phyloP scores from a whole-genome alignment of 2,797 vertebrate species.

The Yasuhikotakia modesta region DNA sequence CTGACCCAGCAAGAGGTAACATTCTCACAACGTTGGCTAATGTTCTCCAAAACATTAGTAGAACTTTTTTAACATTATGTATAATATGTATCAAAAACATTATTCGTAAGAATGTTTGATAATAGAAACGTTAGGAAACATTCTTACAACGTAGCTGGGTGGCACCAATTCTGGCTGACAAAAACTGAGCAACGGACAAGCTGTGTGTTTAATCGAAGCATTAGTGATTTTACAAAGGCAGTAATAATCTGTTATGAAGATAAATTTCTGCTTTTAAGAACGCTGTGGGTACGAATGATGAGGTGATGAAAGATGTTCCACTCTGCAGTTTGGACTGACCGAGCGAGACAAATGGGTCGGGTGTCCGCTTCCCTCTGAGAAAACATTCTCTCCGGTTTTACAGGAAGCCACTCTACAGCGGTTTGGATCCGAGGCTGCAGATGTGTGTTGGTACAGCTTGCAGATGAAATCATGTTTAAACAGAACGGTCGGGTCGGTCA shows the following conservation, averaged over 20 bases:
- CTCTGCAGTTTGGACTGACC: neutral
- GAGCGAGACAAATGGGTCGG: slow-evolving; percentile 38
- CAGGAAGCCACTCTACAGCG: slow-evolving; percentile 16
- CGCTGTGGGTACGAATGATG: neutral
- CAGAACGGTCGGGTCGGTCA: neutral
- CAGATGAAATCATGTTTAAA: slow-evolving; percentile 16
- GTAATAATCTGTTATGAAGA: slow-evolving; percentile 9
- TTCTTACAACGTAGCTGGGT: no score
- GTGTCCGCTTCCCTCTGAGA: slow-evolving; percentile 5
- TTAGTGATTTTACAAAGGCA: slow-evolving; percentile 18
- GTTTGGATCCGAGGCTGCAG: neutral
- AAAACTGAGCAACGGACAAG: neutral
- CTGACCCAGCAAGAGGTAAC: neutral
- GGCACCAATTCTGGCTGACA: neutral
- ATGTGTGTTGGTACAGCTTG: slow-evolving; percentile 33
- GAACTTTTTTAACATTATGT: no score
- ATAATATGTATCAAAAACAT: no score
- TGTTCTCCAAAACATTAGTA: no score
- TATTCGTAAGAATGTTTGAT: no score
- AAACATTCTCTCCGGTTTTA: slow-evolving; percentile 27
- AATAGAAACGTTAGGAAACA: no score
- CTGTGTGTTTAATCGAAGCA: slow-evolving; percentile 9
- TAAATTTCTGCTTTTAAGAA: slow-evolving; percentile 5
- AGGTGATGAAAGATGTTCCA: slow-evolving; percentile 25
- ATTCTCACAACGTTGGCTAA: no score